Evolutionary conservation across 2,888 invertebrate species (phyloP).

Genomic region (Habrosyne pyritoides): DNA sequence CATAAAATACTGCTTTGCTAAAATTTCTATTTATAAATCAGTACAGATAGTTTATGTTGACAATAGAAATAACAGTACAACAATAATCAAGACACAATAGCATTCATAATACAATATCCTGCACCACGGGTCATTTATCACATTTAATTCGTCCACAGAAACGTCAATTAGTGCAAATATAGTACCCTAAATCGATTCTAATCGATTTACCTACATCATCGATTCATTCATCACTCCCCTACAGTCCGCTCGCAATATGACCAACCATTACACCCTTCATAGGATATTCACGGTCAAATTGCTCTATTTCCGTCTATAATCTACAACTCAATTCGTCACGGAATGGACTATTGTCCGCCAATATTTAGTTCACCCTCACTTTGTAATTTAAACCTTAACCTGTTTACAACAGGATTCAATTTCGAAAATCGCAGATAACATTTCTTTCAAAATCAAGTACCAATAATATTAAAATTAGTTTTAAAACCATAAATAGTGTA

Average conservation of each 20-base stretch:
- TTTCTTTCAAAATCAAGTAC: no score
- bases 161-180: conserved; percentile 32
- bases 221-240: conserved; percentile 57
- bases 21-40: no score
- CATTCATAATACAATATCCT: conserved; percentile 15
- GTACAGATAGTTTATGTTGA: neutral
- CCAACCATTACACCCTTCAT: conserved; percentile 62
- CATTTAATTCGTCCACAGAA: conserved; percentile 26
- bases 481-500: no score
- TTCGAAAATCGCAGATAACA: neutral
- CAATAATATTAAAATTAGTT: no score
- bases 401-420: neutral
- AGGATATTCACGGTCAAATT: conserved; percentile 71
- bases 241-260: conserved; percentile 47
- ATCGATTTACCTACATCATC: conserved; percentile 71
- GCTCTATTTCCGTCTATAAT: conserved; percentile 73
- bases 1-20: no score
- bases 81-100: neutral
- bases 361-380: conserved; percentile 33
- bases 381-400: neutral
- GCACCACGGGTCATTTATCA: conserved; percentile 26
- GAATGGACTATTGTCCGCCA: conserved; percentile 46
- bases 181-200: conserved; percentile 45
- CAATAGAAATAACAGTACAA: neutral
- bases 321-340: conserved; percentile 69